Evolutionary conservation across 1,140 invertebrate species (phyloP).

Genomic region (Nomia melanderi): DNA sequence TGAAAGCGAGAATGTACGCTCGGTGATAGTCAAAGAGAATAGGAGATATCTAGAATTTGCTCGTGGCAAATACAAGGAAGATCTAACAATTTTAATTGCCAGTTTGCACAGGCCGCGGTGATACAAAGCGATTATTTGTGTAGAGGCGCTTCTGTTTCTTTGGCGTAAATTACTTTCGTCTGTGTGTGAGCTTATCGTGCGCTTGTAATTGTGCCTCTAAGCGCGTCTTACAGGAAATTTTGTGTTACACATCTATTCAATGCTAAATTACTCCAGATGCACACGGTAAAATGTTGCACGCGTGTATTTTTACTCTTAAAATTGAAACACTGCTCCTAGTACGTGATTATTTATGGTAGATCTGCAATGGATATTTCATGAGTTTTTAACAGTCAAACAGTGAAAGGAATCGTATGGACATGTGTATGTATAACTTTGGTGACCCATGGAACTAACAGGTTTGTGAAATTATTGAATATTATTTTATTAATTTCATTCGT

Average conservation of each 20-base stretch:
- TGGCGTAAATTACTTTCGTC: conserved; percentile 67
- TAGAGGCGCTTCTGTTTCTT: conserved; percentile 62
- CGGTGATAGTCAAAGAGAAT: conserved; percentile 7
- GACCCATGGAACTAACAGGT: too few species aligned
- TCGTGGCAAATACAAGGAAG: conserved; percentile 47
- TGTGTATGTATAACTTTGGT: too few species aligned
- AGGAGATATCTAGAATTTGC: conserved; percentile 45
- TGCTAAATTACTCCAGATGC: background rate
- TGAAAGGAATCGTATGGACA: too few species aligned
- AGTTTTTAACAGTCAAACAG: too few species aligned
- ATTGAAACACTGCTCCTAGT: too few species aligned
- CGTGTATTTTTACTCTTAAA: too few species aligned
- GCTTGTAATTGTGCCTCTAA: conserved; percentile 52
- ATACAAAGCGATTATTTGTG: conserved; percentile 59
- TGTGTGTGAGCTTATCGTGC: conserved; percentile 60
- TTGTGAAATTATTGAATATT: too few species aligned
- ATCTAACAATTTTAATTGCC: conserved; percentile 47
- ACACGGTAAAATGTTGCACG: background rate
- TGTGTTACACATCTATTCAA: background rate
- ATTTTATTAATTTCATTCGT: too few species aligned
- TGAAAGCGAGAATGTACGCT: background rate
- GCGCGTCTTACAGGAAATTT: conserved; percentile 6
- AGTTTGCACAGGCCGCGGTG: conserved; percentile 59
- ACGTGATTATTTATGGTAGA: too few species aligned
- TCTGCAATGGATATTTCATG: too few species aligned